Percentiles rank a stretch among this genome's conserved stretches.
Conservation (phyloP, 2,888 invertebrate species). For the Epsilonema sp. region DNA sequence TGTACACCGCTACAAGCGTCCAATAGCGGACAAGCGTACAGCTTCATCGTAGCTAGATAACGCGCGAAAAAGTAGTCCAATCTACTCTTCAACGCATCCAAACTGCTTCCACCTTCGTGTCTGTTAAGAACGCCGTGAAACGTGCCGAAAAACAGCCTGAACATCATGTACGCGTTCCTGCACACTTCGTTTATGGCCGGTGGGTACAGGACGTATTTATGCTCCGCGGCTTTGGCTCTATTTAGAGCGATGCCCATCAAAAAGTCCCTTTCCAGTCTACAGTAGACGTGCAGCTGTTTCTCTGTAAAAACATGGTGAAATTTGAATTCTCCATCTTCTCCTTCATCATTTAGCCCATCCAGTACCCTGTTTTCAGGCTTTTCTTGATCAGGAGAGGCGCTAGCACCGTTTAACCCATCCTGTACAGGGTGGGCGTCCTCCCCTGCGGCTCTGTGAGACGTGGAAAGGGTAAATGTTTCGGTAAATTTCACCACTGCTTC, state of each 20-base stretch:
- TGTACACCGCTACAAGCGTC: conserved; percentile 76
- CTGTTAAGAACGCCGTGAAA: conserved; percentile 1
- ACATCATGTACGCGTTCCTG: conserved; percentile 12
- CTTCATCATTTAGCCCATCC: too few relatives aligned
- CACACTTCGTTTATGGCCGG: not conserved
- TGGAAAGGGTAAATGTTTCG: conserved; percentile 38
- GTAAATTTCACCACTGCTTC: conserved; percentile 89
- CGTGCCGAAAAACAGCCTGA: conserved; percentile 18
- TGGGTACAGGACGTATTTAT: not conserved
- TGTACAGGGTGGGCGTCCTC: too few relatives aligned
- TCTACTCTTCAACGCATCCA: conserved; percentile 9
- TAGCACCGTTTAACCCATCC: too few relatives aligned
- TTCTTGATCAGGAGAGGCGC: not conserved
- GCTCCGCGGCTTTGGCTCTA: not conserved
- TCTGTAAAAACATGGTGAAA: not conserved
- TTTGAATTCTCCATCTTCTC: too few relatives aligned
- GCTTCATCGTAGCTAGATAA: conserved; percentile 54
- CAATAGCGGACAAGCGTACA: conserved; percentile 57
- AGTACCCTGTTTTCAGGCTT: too few relatives aligned
- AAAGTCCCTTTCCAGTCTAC: conserved; percentile 15
- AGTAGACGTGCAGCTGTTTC: conserved; percentile 5
- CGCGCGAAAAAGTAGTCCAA: conserved; percentile 38
- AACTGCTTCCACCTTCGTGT: not conserved
- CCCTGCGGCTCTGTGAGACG: too few relatives aligned
- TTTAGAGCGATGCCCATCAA: conserved; percentile 19